Base-by-base conservation (phyloP, 2,888 invertebrate genomes). In the Epinotia nisella region DNA sequence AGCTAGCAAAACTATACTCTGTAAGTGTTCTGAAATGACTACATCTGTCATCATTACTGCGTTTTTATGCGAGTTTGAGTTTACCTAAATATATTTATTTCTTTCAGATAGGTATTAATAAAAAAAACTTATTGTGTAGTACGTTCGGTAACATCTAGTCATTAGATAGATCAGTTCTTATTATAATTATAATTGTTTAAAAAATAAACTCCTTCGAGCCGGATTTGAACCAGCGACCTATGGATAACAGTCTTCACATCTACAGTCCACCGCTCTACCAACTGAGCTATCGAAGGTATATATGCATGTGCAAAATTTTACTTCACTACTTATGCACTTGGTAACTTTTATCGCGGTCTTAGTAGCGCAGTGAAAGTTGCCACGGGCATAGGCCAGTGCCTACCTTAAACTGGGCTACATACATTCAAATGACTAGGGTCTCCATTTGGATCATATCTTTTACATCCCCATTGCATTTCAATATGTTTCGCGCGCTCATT, bases 211-310 rank as follows among this genome's bases (percentile, higher is more conserved):
- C 94, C 94, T 94, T 94, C 93, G 94, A 94, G 92, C 94, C 94
- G 94, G 94, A 94, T 94, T 94, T 94, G 94, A 94, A 94, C 94
- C 94, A 94, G 94, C 92, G 94, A 94, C 94, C 94, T 94, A 94
- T 94, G 94, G 94, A 94, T 94, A 67, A 76, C 92, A 85, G 78
- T 79, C 66, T 0, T 10, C 19, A 45, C 66, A 62, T n/a, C 60
- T 69, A 65, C 74, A 89, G 89, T 88, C 88, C 89, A 89, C 89
- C 89, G 88, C 89, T 90, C 89, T 89, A 89, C 89, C 89, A 90
- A 89, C 90, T 90, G 89, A 89, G 90, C 89, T 89, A 89, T 90
- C 90, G 89, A 89, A 89, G 89, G 88, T 76, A 53, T 56, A 55
- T 7, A 29, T 29, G 11, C 5, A 35, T n/a, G 53, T 45, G 41